Base-by-base conservation (phyloP, 2,888 invertebrate genomes). In the Drymonia ruficornis region DNA sequence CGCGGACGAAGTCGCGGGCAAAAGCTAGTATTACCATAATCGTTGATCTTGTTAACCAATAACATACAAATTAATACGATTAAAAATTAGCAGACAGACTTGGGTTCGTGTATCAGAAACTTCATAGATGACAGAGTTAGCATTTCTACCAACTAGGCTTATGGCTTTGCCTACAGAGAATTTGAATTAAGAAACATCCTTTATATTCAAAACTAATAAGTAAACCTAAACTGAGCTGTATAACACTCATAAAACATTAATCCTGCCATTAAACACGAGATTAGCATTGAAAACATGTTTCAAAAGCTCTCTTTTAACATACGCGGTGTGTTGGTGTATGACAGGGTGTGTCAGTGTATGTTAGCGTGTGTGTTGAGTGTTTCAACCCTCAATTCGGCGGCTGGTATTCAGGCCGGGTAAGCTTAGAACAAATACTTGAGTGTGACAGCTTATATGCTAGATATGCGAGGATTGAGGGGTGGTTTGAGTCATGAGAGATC, bases 221-320 rank as follows among this genome's bases (percentile, higher is more conserved):
- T n/a, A 7, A 4, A 4, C 7, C 7, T 23, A 7, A 23, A 23
- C 23, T 23, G 6, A 23, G 3, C 23, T 2, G 23, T 23, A 23
- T 23, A 36, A 36, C 16, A 42, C 8, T 42, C 42, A 42, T 42
- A 11, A 42, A 42, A 29, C 15, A 65, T 64, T 65, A 65, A 53
- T 62, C 72, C 71, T 74, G 72, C 73, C 70, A 74, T 71, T 70
- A 70, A 71, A 59, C 77, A 79, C 77, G 77, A 19, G 19, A 43
- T 43, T 18, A 43, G 19, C 12, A 19, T 18, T 19, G 43, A 43
- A 19, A 43, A 19, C 42, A 16, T 16, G 11, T 43, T 43, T 19
- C 13, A 18, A 18, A 43, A 43, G 43, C 43, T 13, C 11, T 19
- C 19, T 19, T 43, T 43, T 43, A 19, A 43, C 43, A 19, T 43